phyloP scores from a whole-genome alignment of 2,797 vertebrate species.

The Morus bassanus region DNA sequence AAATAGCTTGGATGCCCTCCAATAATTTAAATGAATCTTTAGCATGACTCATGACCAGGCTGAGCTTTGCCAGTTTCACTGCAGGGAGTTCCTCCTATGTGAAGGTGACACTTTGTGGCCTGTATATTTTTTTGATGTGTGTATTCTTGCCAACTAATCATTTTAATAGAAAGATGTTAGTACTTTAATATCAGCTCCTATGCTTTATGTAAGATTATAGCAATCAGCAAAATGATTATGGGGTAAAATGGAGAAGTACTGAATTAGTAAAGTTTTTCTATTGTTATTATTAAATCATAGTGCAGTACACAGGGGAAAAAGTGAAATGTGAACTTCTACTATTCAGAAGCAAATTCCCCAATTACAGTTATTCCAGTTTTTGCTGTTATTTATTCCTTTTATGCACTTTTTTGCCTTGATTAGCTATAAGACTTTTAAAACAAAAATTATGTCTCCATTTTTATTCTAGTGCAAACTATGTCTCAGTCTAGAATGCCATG shows the following conservation, averaged over 20 bases:
- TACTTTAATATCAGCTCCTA: not conserved
- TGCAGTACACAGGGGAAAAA: not conserved
- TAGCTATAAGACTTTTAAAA: not conserved
- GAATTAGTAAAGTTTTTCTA: not conserved
- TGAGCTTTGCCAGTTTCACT: constrained; percentile 42
- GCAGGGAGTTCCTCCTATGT: constrained; percentile 38
- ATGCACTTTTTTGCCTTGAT: not conserved
- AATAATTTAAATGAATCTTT: constrained; percentile 66
- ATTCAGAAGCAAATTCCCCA: not conserved
- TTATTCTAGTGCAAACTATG: not conserved
- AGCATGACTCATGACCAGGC: constrained; percentile 35
- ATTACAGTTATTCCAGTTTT: not conserved
- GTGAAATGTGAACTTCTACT: not conserved
- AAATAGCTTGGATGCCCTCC: constrained; percentile 67
- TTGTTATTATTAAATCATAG: not conserved
- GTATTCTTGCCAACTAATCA: not conserved
- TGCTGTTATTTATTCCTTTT: not conserved
- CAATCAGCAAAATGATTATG: not conserved
- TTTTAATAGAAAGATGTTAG: not conserved
- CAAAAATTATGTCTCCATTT: not conserved
- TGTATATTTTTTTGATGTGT: not conserved
- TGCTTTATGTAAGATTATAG: not conserved
- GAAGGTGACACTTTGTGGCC: constrained; percentile 55
- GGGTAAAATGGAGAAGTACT: not conserved
- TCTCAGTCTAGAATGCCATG: not conserved